phyloP scores from a whole-genome alignment of 2,113 vertebrate species.

The Ochotona curzoniae region DNA sequence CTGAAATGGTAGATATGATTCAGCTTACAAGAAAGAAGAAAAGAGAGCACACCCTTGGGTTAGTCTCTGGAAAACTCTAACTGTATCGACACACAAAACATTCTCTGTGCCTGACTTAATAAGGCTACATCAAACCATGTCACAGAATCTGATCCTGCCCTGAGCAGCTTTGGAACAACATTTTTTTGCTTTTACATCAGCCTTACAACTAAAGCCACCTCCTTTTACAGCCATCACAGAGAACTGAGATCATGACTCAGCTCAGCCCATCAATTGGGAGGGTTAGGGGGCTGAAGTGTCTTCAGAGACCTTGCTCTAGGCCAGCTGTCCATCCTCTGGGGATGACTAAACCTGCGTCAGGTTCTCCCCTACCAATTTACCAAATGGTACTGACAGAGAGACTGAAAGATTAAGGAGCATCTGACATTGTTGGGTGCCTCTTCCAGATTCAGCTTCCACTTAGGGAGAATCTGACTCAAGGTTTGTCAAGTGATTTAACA shows the following conservation, averaged over 20 bases:
- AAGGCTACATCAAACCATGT: neutral
- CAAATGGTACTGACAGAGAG: too few relatives aligned
- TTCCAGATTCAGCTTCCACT: neutral
- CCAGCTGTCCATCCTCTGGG: neutral
- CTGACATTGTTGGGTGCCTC: neutral
- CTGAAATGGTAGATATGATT: neutral
- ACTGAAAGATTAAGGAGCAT: neutral
- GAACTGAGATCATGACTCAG: neutral
- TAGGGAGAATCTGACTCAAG: neutral
- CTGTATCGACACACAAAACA: rapidly evolving
- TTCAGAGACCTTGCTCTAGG: neutral
- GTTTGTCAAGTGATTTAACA: neutral
- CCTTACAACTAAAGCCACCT: neutral
- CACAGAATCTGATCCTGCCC: neutral
- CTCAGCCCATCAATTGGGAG: rapidly evolving
- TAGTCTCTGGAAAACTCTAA: neutral
- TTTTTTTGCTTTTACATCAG: neutral
- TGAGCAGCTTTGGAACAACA: neutral
- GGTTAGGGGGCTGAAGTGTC: neutral
- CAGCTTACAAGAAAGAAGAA: neutral
- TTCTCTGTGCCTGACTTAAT: neutral
- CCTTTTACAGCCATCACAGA: neutral
- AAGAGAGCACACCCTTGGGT: too few relatives aligned
- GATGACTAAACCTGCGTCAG: neutral
- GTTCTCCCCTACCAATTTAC: neutral